phyloP scores from a whole-genome alignment of 2,888 invertebrate species.

The Heliconius sara region DNA sequence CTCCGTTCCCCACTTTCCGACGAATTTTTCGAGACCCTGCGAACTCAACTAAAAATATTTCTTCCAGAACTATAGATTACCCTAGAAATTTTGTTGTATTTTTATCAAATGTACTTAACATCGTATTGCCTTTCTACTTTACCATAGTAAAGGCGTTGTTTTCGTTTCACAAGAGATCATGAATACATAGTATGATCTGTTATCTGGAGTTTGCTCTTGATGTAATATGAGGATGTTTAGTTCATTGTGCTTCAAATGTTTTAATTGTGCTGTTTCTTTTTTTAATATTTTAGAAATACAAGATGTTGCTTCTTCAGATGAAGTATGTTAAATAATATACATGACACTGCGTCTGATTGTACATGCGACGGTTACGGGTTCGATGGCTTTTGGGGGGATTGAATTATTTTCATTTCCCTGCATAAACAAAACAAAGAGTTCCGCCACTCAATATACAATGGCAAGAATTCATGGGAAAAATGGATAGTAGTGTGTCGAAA shows the following conservation, averaged over 20 bases:
- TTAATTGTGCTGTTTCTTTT: too few species aligned
- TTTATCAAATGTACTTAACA: constrained; percentile 10
- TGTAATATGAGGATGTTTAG: constrained; percentile 21
- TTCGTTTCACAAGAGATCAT: constrained; percentile 24
- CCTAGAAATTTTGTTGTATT: not conserved
- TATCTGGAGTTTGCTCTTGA: constrained; percentile 26
- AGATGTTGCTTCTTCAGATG: not conserved
- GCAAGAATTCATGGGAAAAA: too few species aligned
- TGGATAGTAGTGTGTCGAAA: too few species aligned
- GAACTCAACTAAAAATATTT: not conserved
- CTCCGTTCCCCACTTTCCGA: too few species aligned
- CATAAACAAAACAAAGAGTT: too few species aligned
- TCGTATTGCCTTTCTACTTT: constrained; percentile 29
- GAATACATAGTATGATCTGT: constrained; percentile 34
- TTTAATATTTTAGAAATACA: not conserved
- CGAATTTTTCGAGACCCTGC: too few species aligned
- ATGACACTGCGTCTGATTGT: not conserved
- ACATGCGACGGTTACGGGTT: not conserved
- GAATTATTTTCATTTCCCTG: not conserved
- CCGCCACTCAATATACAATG: too few species aligned
- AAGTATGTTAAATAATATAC: not conserved
- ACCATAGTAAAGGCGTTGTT: constrained; percentile 30
- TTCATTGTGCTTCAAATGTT: constrained; percentile 16
- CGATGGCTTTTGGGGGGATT: fast-evolving
- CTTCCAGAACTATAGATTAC: not conserved